Conservation (phyloP, 2,888 invertebrate species). For the Aphidius colemani region DNA sequence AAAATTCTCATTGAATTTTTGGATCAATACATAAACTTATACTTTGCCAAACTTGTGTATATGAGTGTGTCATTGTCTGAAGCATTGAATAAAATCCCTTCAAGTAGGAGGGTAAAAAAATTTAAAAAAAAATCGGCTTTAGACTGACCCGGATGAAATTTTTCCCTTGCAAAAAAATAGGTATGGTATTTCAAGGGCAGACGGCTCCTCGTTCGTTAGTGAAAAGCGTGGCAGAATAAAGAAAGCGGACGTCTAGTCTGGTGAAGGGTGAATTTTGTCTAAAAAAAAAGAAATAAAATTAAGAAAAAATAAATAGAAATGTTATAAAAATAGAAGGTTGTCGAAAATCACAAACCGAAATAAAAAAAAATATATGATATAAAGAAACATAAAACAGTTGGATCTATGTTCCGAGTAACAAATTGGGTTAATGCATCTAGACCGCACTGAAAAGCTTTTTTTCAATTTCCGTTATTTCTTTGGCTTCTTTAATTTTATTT, state of each 20-base stretch:
- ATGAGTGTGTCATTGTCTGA: background rate
- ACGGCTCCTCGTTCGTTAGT: constrained; percentile 9
- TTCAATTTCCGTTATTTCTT: constrained; percentile 26
- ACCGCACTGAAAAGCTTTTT: constrained; percentile 23
- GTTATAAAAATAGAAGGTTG: no score
- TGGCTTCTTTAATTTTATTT: constrained; percentile 17
- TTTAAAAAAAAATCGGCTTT: constrained; percentile 11
- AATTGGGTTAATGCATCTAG: constrained; percentile 41
- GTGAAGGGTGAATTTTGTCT: background rate
- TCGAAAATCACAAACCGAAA: no score
- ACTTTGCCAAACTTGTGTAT: background rate
- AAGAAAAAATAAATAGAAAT: no score
- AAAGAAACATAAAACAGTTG: constrained; percentile 14
- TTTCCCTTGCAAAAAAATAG: background rate
- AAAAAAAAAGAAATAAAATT: background rate
- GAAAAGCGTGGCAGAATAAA: constrained; percentile 11
- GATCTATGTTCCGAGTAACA: constrained; percentile 27
- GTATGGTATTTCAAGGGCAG: constrained; percentile 3
- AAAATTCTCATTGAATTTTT: no score
- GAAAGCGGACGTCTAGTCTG: background rate
- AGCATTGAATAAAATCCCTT: background rate
- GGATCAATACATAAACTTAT: background rate
- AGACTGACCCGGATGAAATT: background rate
- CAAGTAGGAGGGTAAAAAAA: background rate
- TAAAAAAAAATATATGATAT: background rate